A percentile compares a stretch with the other conserved stretches of the same genome.
These are phyloP conservation scores for Albula glossodonta DNA, from an alignment of 2,113 vertebrate species.

Conservation along the genomic window DNA sequence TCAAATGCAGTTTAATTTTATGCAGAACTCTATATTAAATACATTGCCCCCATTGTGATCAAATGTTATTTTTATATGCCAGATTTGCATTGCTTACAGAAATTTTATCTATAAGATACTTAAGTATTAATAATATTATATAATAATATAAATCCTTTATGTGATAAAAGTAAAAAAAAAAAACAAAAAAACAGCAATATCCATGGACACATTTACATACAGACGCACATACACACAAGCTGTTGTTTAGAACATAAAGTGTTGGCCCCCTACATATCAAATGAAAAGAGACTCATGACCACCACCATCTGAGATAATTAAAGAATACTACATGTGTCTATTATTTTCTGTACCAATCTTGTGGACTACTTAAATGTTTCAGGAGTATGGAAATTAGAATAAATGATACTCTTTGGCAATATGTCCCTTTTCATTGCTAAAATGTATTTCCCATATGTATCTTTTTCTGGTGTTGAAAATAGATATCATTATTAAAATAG, in stretches of 20 bases:
- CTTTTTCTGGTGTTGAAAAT: not conserved
- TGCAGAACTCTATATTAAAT: not conserved
- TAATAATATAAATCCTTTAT: not conserved
- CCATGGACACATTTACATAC: slow-evolving; percentile 22
- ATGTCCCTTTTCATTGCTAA: not conserved
- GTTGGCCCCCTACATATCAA: too few species aligned
- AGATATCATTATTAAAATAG: not conserved
- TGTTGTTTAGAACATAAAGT: too few species aligned
- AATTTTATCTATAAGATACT: not conserved
- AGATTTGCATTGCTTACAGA: not conserved
- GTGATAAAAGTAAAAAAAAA: not conserved
- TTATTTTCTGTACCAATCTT: not conserved
- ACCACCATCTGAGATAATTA: not conserved
- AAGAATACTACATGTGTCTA: not conserved
- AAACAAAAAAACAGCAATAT: not conserved
- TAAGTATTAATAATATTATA: not conserved
- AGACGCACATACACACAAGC: slow-evolving; percentile 14
- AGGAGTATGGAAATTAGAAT: not conserved
- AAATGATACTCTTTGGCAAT: not conserved
- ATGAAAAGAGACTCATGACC: too few species aligned
- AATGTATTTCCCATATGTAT: not conserved
- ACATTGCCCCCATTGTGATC: not conserved
- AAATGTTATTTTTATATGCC: not conserved
- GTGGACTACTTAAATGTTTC: not conserved
- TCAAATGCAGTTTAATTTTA: too few species aligned